A percentile compares a stretch with the other conserved stretches of the same genome.
Evolutionary conservation across 2,888 invertebrate genomes (phyloP).

Genomic region (Hoplodrina ambigua): DNA sequence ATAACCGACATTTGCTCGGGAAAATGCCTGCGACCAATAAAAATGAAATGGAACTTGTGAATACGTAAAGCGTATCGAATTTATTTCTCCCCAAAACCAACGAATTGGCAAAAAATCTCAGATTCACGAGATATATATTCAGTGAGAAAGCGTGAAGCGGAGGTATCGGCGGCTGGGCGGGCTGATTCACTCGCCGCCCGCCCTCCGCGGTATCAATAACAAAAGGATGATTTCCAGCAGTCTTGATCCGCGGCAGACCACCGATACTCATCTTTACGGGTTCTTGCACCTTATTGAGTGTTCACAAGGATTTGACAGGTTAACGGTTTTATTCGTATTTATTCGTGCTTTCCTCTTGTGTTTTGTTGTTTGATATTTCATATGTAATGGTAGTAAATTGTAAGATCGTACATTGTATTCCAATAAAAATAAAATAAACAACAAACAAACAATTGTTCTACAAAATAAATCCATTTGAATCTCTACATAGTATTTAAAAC

Average conservation of each 20-base stretch:
- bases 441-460: too few relatives aligned
- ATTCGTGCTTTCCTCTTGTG: background rate
- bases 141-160: constrained; percentile 23
- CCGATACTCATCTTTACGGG: constrained; percentile 34
- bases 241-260: constrained; percentile 13
- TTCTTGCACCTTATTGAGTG: constrained; percentile 14
- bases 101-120: constrained; percentile 24
- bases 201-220: constrained; percentile 35
- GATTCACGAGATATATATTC: constrained; percentile 9
- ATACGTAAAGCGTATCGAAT: background rate
- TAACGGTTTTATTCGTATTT: constrained; percentile 6
- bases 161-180: constrained; percentile 15
- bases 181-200: constrained; percentile 25
- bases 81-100: background rate
- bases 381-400: too few relatives aligned
- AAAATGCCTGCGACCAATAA: background rate
- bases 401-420: too few relatives aligned
- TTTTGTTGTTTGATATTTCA: background rate
- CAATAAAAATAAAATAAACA: too few relatives aligned
- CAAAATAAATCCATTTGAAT: too few relatives aligned
- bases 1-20: too few relatives aligned
- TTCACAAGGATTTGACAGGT: constrained; percentile 10
- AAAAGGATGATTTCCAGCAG: constrained; percentile 25
- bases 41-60: background rate
- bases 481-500: too few relatives aligned